Conservation (phyloP, 2,797 vertebrate species). For the Sebastes iracundus region DNA sequence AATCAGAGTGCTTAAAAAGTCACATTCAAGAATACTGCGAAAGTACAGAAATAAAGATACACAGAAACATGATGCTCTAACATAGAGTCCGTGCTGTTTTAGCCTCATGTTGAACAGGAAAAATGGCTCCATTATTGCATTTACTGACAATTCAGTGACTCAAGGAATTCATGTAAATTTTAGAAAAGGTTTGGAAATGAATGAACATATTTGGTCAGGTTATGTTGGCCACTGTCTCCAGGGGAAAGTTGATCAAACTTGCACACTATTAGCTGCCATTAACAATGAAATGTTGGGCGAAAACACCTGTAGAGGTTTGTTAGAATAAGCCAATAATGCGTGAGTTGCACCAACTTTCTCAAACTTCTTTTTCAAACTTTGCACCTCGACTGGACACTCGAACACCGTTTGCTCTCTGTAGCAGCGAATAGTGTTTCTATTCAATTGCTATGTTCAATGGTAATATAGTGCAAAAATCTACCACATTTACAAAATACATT, state of each 20-base stretch:
- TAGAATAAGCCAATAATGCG: slow-evolving; percentile 8
- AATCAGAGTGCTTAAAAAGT: slow-evolving; percentile 38
- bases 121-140: slow-evolving; percentile 48
- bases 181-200: slow-evolving; percentile 30
- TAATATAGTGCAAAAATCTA: slow-evolving; percentile 77
- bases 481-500: slow-evolving; percentile 68
- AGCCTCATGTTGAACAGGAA: slow-evolving; percentile 20
- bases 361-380: neutral
- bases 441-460: slow-evolving; percentile 62
- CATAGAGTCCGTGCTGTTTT: slow-evolving; percentile 43
- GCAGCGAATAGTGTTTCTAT: slow-evolving; percentile 74
- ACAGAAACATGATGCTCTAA: slow-evolving; percentile 35
- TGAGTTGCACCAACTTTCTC: slow-evolving; percentile 7
- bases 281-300: slow-evolving; percentile 8
- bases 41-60: slow-evolving; percentile 13
- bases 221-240: slow-evolving; percentile 25
- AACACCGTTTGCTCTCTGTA: slow-evolving; percentile 47
- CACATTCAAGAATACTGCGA: slow-evolving; percentile 51
- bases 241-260: slow-evolving; percentile 16
- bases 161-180: slow-evolving; percentile 34
- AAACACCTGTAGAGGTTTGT: slow-evolving; percentile 16
- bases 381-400: neutral
- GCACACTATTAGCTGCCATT: slow-evolving; percentile 38
- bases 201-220: slow-evolving; percentile 16
- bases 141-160: slow-evolving; percentile 30